phyloP scores from a whole-genome alignment of 2,888 invertebrate genomes.

The Sesamia inferens region DNA sequence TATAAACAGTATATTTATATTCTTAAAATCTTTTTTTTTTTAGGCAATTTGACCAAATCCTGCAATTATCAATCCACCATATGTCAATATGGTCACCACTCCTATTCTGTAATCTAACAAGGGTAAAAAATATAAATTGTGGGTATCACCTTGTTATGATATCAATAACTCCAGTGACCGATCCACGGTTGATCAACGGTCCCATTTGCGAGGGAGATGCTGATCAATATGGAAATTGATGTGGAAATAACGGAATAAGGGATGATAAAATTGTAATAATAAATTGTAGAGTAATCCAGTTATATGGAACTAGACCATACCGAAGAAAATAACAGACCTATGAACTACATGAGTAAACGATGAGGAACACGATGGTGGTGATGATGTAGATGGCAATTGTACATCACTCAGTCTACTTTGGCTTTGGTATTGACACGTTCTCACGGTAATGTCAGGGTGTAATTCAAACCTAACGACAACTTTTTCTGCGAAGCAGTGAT shows the following conservation, averaged over 20 bases:
- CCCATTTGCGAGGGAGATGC: slow-evolving; percentile 25
- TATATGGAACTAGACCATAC: neutral
- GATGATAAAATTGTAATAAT: slow-evolving; percentile 17
- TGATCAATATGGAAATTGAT: slow-evolving; percentile 61
- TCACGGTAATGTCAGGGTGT: too few species aligned
- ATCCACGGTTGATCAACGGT: neutral
- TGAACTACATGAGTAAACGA: neutral
- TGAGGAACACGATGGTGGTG: too few species aligned
- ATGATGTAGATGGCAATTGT: neutral
- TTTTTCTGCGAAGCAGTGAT: too few species aligned
- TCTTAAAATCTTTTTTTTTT: neutral
- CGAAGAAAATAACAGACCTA: neutral
- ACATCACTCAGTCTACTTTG: neutral
- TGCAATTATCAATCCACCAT: neutral
- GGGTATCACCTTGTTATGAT: neutral
- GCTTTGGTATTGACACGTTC: neutral
- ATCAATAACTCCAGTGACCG: neutral
- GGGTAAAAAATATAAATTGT: too few species aligned
- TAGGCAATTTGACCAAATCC: neutral
- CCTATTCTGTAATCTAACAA: too few species aligned
- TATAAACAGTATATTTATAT: neutral
- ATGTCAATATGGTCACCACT: too few species aligned
- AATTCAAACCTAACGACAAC: too few species aligned
- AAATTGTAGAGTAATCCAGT: neutral
- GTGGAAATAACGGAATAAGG: slow-evolving; percentile 45